Percentiles rank a stretch among this genome's conserved stretches.
These are phyloP conservation scores for Nematopogon swammerdamellus DNA, from an alignment of 2,888 invertebrate species.

Conservation along the genomic window DNA sequence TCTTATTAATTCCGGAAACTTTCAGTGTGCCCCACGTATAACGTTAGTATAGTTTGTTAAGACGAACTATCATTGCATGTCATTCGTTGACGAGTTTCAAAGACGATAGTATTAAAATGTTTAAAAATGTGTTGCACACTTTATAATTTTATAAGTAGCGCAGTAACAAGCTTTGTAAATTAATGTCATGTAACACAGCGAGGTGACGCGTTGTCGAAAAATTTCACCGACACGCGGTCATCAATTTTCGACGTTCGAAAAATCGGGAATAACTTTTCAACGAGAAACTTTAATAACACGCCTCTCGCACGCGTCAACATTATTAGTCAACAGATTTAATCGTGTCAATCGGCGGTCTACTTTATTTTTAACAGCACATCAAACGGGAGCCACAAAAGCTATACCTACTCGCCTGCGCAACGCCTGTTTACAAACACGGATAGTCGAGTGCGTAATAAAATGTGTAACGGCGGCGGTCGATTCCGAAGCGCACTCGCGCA, in stretches of 20 bases:
- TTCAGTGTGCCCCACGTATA: no score
- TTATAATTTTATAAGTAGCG: no score
- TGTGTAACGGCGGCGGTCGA: constrained; percentile 51
- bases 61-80: no score
- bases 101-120: no score
- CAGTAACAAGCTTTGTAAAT: no score
- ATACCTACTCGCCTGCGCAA: constrained; percentile 36
- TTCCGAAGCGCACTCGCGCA: constrained; percentile 33
- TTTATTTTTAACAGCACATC: constrained; percentile 55
- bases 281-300: neutral
- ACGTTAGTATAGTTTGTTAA: no score
- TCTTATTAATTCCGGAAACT: no score
- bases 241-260: neutral
- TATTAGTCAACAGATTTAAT: constrained; percentile 48
- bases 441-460: constrained; percentile 49
- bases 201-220: neutral
- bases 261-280: neutral
- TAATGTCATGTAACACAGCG: no score
- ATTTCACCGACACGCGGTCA: neutral
- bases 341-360: constrained; percentile 42
- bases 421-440: constrained; percentile 50
- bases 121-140: no score
- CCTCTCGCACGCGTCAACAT: constrained; percentile 24
- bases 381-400: constrained; percentile 44
- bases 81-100: no score